Conservation (phyloP, 1,140 invertebrate species). For the Drosophila punjabiensis region DNA sequence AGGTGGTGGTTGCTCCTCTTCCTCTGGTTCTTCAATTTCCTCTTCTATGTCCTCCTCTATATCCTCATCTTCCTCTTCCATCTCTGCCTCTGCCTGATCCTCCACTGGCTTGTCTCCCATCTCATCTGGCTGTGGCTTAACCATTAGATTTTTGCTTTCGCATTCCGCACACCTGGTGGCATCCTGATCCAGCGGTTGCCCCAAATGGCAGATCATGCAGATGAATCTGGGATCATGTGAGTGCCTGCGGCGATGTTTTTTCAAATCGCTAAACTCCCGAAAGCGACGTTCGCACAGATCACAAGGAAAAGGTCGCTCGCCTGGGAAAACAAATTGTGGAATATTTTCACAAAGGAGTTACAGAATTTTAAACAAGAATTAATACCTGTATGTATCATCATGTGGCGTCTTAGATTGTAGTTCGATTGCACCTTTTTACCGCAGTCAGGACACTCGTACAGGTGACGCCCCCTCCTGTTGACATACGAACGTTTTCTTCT, state of each 20-base stretch:
- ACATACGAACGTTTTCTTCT: conserved; percentile 50
- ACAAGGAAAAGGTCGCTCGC: conserved; percentile 84
- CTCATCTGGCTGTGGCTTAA: conserved; percentile 46
- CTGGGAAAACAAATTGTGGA: conserved; percentile 23
- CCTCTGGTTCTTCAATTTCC: conserved; percentile 4
- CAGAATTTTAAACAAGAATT: background rate
- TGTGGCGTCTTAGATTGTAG: conserved; percentile 80
- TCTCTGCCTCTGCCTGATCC: conserved; percentile 9
- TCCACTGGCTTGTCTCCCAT: background rate
- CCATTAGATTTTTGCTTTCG: conserved; percentile 69
- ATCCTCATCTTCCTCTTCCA: conserved; percentile 14
- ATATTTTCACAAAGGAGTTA: background rate
- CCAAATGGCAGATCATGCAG: conserved; percentile 86
- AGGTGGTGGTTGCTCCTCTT: conserved; percentile 1
- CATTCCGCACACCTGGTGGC: conserved; percentile 75
- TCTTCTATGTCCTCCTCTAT: conserved; percentile 14
- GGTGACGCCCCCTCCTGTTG: conserved; percentile 63
- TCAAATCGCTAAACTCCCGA: conserved; percentile 86
- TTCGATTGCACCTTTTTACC: conserved; percentile 83
- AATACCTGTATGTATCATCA: conserved; percentile 85
- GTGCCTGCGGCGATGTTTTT: conserved; percentile 86
- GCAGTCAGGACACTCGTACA: conserved; percentile 75
- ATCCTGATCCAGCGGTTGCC: conserved; percentile 68
- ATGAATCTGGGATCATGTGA: conserved; percentile 87
- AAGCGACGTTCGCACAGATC: conserved; percentile 87